Base-by-base conservation (phyloP, 2,797 vertebrate genomes). In the Huso huso region DNA sequence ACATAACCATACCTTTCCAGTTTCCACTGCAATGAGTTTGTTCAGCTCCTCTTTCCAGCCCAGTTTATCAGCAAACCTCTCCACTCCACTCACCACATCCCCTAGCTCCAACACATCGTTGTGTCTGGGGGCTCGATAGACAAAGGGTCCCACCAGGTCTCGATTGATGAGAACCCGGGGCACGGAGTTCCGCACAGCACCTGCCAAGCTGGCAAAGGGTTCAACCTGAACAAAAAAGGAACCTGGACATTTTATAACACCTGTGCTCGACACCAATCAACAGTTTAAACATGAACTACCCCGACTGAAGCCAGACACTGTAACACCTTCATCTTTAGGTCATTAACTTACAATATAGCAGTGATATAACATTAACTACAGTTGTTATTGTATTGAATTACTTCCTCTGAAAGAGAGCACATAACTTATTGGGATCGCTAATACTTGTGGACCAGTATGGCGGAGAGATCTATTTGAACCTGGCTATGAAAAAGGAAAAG, bases 161-260 rank as follows among this genome's bases (percentile, higher is more conserved):
- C 91, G 82, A 77, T 98, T 99, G 85, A 99, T 92, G 70, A 99
- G 88, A 10, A 99, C 78, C 0, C 96, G 91, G 1, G 96, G 89
- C 1, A 94, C 86, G 0, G 94, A 92, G 60, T 80, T 55, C 37
- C 81, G 76, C 8, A 93, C 87, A 0, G 89, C 89, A 49, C 90
- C 88, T 0, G 90, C 89, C 75, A 98, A 82, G 70, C 95, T 94
- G 77, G 96, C 94, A 13, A 97, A 99, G n/a, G 96, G 96, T 76
- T 98, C 93, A 84, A 98, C 96, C 96, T 98, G 75, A 67, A n/a
- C 37, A 37, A 37, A 5, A 37, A 37, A 37, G 37, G 37, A 37
- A 37, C 37, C 37, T 37, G 37, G 37, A 37, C 37, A 37, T 37
- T 37, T 5, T 37, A 37, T 37, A 37, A 37, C 4, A 37, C 37